Evolutionary conservation across 2,797 vertebrate species (phyloP), one percentile per base, ranked within the genome.

Genomic region (Danio aesculapii): DNA sequence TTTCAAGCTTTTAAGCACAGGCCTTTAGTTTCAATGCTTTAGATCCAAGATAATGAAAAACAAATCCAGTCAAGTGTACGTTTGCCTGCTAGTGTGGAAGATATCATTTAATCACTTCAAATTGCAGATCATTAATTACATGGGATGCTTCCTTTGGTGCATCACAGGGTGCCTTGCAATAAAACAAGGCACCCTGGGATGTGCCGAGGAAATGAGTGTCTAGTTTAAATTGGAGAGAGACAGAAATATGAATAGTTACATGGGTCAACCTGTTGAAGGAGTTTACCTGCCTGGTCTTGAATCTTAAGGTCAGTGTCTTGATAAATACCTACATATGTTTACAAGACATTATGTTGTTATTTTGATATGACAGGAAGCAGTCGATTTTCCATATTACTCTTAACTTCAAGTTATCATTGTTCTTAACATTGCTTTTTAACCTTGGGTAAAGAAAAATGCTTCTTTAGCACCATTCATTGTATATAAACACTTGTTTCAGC

Each of bases 141-240:
- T 41, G 43, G 71, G 17, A 73, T 30, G 55, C 43, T 59, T 58
- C 6, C 13, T 73, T 69, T 69, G 44, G 47, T 11, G 46, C 43
- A 63, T 49, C n/a, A 16, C 53, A 81, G 57, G 67, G 75, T 72
- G 39, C 41, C 59, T 50, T 55, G 57, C 21, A 75, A 13, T 67
- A 57, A 75, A 13, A 71, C 44, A 73, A 55, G 73, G 30, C 68
- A 55, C 50, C 30, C 68, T 55, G 68, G 6, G 50, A 55, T 55
- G 68, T 6, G 3, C n/a, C 16, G 17, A 71, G 6, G 16, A 44
- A 57, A 71, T 39, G 8, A 69, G 21, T 10, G 13, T 59, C 12
- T 49, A 9, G 47, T 14, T 21, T 6, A 74, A 12, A 14, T 53
- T 17, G 21, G 16, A 1, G 5, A 75, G 16, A 21, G 13, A 1